A percentile compares a stretch with the other conserved stretches of the same genome.
Evolutionary conservation across 2,797 vertebrate genomes (phyloP).

Genomic region (Champsocephalus esox): DNA sequence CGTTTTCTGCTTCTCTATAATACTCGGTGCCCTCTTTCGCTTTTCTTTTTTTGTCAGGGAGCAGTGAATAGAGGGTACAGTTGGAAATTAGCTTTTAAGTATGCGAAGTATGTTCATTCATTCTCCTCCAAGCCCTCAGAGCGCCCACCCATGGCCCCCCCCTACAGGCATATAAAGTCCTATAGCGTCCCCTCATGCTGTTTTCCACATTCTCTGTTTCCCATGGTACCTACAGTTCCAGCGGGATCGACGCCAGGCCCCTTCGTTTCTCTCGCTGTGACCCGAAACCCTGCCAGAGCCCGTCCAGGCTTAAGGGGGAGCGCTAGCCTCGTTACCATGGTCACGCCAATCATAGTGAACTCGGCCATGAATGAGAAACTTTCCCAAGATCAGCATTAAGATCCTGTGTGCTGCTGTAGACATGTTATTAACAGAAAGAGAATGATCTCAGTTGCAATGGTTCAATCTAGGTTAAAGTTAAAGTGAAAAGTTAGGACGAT

Average conservation of each 20-base stretch:
- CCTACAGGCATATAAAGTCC: constrained; percentile 35
- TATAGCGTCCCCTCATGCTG: constrained; percentile 34
- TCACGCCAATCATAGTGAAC: constrained; percentile 56
- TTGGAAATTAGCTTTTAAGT: constrained; percentile 53
- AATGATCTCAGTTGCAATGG: constrained; percentile 13
- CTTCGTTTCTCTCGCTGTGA: constrained; percentile 30
- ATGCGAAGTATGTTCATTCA: constrained; percentile 46
- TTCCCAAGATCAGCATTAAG: constrained; percentile 37
- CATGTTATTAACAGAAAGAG: constrained; percentile 45
- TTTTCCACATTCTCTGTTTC: constrained; percentile 56
- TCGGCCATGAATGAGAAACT: constrained; percentile 37
- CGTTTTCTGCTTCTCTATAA: constrained; percentile 14
- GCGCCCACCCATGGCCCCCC: constrained; percentile 11
- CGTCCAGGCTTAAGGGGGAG: constrained; percentile 33
- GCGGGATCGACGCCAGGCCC: constrained; percentile 46
- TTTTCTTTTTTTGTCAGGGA: constrained; percentile 18
- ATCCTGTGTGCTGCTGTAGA: constrained; percentile 36
- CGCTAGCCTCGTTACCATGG: constrained; percentile 62
- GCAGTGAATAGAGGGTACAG: constrained; percentile 30
- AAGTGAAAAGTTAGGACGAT: too few relatives aligned
- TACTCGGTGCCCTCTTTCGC: constrained; percentile 33
- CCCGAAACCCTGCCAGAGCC: constrained; percentile 48
- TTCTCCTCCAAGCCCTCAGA: constrained; percentile 40
- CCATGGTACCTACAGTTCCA: constrained; percentile 52
- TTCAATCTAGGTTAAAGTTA: constrained; percentile 8